These are phyloP conservation scores for Labia minor DNA, from an alignment of 2,888 invertebrate species.

Conservation along the genomic window DNA sequence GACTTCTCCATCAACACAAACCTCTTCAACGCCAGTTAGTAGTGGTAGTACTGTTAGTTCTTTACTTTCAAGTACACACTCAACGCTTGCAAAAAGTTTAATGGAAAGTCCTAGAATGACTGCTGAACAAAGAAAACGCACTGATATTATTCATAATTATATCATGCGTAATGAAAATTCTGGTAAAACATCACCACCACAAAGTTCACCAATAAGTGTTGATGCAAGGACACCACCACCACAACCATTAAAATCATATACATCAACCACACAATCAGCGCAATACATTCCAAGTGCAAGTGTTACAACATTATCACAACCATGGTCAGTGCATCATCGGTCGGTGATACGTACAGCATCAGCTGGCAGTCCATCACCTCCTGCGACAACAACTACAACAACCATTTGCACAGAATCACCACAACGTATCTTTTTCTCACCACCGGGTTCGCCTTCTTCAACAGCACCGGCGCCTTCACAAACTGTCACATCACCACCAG, in stretches of 20 bases:
- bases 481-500: slow-evolving; percentile 36
- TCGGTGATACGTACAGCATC: slow-evolving; percentile 35
- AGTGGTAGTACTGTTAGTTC: slow-evolving; percentile 38
- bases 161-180: slow-evolving; percentile 64
- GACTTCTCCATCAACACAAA: slow-evolving; percentile 34
- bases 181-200: not conserved
- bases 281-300: slow-evolving; percentile 20
- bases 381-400: slow-evolving; percentile 32
- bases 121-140: slow-evolving; percentile 81
- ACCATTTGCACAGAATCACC: slow-evolving; percentile 32
- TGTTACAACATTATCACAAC: slow-evolving; percentile 31
- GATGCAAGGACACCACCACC: slow-evolving; percentile 35
- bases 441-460: slow-evolving; percentile 39
- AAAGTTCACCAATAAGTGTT: slow-evolving; percentile 29
- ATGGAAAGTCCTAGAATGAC: slow-evolving; percentile 92
- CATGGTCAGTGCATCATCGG: slow-evolving; percentile 38
- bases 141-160: slow-evolving; percentile 84
- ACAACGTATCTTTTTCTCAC: slow-evolving; percentile 35
- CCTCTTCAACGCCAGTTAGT: slow-evolving; percentile 33
- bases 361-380: slow-evolving; percentile 36
- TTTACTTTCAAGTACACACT: slow-evolving; percentile 73
- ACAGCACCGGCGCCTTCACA: slow-evolving; percentile 36
- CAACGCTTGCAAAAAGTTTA: slow-evolving; percentile 76
- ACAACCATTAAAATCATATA: too few relatives aligned
- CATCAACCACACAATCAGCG: slow-evolving; percentile 44